These are phyloP conservation scores for Lagorchestes hirsutus DNA, from an alignment of 2,797 vertebrate species.

Conservation along the genomic window DNA sequence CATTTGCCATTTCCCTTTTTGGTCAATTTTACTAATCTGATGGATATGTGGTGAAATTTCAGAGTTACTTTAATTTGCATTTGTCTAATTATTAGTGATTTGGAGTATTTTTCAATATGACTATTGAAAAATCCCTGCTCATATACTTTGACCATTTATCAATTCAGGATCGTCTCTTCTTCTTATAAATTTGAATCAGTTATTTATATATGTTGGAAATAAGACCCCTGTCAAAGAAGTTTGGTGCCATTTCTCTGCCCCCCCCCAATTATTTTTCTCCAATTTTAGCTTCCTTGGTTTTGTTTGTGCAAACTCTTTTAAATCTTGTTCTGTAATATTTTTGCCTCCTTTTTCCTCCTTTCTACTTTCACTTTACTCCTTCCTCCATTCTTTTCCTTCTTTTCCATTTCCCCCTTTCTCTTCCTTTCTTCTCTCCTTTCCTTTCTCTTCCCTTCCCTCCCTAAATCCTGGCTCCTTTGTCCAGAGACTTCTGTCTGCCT, in stretches of 20 bases:
- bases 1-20: neutral
- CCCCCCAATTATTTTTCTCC: neutral
- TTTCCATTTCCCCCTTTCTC: neutral
- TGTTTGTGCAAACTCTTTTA: neutral
- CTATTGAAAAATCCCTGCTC: neutral
- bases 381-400: neutral
- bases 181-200: neutral
- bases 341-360: neutral
- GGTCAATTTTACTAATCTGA: neutral
- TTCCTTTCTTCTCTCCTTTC: neutral
- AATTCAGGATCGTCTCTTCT: neutral
- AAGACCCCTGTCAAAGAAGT: neutral
- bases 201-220: neutral
- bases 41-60: neutral
- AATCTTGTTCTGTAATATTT: neutral
- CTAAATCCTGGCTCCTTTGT: neutral
- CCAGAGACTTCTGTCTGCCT: neutral
- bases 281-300: neutral
- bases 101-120: neutral
- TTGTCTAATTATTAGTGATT: neutral
- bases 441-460: neutral
- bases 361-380: neutral
- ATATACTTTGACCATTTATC: neutral
- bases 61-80: neutral
- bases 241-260: neutral